These are phyloP conservation scores for Romanogobio albipinnatus DNA, from an alignment of 2,113 vertebrate genomes.

Conservation along the genomic window DNA sequence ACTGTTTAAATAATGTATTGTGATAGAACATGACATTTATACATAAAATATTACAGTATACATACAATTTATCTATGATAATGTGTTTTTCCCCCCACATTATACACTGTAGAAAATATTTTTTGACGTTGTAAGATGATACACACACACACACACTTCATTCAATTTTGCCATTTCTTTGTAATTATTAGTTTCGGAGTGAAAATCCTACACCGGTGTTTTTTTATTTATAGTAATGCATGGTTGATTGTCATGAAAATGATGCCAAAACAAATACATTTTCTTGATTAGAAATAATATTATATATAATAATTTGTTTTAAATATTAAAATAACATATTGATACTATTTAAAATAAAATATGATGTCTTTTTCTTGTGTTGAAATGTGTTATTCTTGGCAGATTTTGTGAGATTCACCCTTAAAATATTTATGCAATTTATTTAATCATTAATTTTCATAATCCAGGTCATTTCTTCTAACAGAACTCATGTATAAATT, in stretches of 20 bases:
- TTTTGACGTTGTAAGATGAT: too few species aligned
- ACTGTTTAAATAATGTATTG: too few species aligned
- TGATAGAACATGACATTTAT: background rate
- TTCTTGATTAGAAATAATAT: too few species aligned
- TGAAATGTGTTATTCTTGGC: background rate
- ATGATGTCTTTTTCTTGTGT: background rate
- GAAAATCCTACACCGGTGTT: too few species aligned
- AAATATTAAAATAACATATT: too few species aligned
- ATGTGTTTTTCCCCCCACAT: background rate
- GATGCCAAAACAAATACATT: background rate
- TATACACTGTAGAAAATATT: background rate
- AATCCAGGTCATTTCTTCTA: background rate
- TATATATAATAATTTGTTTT: too few species aligned
- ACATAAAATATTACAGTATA: background rate
- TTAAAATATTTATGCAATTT: background rate
- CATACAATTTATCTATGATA: background rate
- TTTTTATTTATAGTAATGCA: background rate
- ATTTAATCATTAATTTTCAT: background rate
- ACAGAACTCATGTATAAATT: background rate
- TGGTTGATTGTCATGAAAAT: background rate
- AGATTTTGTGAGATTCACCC: background rate
- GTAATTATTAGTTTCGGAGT: too few species aligned
- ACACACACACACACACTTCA: too few species aligned
- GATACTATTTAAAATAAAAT: too few species aligned
- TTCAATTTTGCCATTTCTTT: too few species aligned